Evolutionary conservation across 35 echinoderm and acorn worm species (phyloP).

Genomic region (Acanthaster planci): DNA sequence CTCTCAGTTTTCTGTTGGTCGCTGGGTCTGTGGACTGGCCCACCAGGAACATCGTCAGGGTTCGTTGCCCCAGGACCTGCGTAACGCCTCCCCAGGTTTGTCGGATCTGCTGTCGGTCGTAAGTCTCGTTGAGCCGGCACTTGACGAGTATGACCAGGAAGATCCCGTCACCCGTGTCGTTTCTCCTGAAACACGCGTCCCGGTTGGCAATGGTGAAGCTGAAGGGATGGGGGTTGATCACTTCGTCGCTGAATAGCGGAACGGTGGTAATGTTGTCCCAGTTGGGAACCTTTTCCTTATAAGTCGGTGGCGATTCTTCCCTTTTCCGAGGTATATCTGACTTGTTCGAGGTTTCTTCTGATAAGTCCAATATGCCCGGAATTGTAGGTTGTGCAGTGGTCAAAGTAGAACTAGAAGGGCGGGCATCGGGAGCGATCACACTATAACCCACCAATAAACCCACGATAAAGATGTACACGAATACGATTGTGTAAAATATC

Average conservation of each 20-base stretch:
- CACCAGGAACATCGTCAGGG: slow-evolving; percentile 57
- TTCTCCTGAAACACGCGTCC: slow-evolving; percentile 14
- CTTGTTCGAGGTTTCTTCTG: not conserved
- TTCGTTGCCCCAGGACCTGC: not conserved
- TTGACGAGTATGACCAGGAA: slow-evolving; percentile 61
- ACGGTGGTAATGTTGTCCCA: not conserved
- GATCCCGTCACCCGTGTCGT: not conserved
- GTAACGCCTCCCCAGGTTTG: slow-evolving; percentile 49
- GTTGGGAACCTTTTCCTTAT: not conserved
- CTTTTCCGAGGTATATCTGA: not conserved
- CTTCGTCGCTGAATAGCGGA: not conserved
- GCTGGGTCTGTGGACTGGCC: slow-evolving; percentile 20
- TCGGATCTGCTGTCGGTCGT: slow-evolving; percentile 49
- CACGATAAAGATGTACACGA: not conserved
- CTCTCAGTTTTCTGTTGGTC: not conserved
- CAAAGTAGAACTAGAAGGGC: too few relatives aligned
- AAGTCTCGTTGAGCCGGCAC: slow-evolving; percentile 39
- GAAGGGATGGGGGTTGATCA: slow-evolving; percentile 1
- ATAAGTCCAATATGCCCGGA: not conserved
- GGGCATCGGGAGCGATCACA: not conserved
- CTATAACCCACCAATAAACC: not conserved
- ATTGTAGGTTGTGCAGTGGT: not conserved
- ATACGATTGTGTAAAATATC: slow-evolving; percentile 2
- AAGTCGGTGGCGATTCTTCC: too few relatives aligned
- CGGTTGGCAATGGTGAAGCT: slow-evolving; percentile 3